Evolutionary conservation across 2,888 invertebrate species (phyloP), one percentile per base, ranked within the genome.

Genomic region (Conops quadrifasciatus): DNA sequence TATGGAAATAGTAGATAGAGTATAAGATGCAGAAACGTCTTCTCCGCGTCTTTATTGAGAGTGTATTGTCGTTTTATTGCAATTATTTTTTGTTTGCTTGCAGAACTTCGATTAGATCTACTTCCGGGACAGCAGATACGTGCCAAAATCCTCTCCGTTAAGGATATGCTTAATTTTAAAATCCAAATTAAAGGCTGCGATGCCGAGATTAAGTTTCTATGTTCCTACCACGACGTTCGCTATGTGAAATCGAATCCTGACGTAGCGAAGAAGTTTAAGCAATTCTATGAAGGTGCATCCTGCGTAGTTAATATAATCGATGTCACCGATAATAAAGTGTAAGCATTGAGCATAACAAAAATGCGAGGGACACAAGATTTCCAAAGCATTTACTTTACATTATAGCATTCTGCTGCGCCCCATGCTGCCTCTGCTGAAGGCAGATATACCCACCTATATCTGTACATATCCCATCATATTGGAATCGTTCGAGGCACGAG

Each of bases 401-500:
- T 87, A 87, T 83, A 93, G 93, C 73, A 85, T 93, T 74, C 87
- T 90, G 70, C 88, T 92, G 70, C 90, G 91, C 2, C 84, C 94
- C 2, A 92, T 92, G 79, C 80, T 86, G 79, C 83, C 84, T 45
- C 72, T 85, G 24, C 79, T 85, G 0, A 81, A 80, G 71, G 83
- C 83, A 53, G 82, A 83, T 74, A 78, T 82, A 70, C 76, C 77
- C 51, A 80, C 84, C 0, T 87, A 88, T 43, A 82, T 93, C 7
- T 91, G 91, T 77, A 88, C 89, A 24, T 87, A 90, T 78, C 90
- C 92, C 0, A 88, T 94, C 7, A 74, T 84, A 84, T 89, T 79
- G 87, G 88, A 80, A 87, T 89, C 60, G 76, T 88, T 91, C 60
- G 87, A 89, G 11, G 89, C 91, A 28, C 88, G 87, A 75, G 87